Percentiles rank a stretch among this genome's conserved stretches.
These are phyloP conservation scores for Phyllopteryx taeniolatus DNA, from an alignment of 2,113 vertebrate species.

Conservation along the genomic window DNA sequence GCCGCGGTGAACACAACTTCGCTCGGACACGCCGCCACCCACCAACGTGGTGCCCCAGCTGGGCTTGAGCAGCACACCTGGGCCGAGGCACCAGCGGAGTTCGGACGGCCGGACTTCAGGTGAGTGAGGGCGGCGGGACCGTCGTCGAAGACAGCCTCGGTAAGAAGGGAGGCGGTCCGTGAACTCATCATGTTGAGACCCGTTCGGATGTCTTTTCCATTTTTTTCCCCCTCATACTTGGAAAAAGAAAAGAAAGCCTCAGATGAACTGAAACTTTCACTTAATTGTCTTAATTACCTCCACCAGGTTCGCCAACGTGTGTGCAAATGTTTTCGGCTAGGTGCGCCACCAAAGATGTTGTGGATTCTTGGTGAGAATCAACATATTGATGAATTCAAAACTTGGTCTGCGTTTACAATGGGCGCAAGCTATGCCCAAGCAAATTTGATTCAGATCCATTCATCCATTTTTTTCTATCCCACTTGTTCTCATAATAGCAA, in stretches of 20 bases:
- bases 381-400: no score
- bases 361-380: no score
- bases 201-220: not conserved
- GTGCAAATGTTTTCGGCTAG: not conserved
- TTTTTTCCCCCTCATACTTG: not conserved
- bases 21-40: not conserved
- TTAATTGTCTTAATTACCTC: not conserved
- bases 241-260: not conserved
- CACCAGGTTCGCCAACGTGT: no score
- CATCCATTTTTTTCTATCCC: no score
- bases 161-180: not conserved
- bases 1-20: not conserved
- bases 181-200: not conserved
- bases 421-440: not conserved
- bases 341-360: no score
- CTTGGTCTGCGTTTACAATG: no score
- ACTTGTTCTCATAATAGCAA: no score
- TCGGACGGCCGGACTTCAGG: conserved; percentile 10
- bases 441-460: not conserved
- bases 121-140: not conserved
- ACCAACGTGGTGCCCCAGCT: conserved; percentile 15
- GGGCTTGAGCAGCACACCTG: conserved; percentile 44
- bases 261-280: no score
- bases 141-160: not conserved
- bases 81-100: not conserved